Percentiles rank a stretch among this genome's conserved stretches.
These are phyloP conservation scores for Nyctereutes procyonoides DNA, from an alignment of 2,113 vertebrate genomes.

Conservation along the genomic window DNA sequence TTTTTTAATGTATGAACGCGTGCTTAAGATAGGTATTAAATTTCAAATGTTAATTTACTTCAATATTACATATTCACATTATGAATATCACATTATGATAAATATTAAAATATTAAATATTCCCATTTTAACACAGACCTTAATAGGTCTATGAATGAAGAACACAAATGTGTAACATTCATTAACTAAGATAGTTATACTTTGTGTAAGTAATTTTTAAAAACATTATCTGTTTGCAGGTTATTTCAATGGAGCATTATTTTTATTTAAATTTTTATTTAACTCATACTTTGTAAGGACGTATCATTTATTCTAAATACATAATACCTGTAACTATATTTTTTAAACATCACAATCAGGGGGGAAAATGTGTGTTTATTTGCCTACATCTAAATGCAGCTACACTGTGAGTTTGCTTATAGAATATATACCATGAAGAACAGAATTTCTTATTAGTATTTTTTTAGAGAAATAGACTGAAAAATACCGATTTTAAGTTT, in stretches of 20 bases:
- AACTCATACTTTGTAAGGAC: neutral
- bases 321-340: neutral
- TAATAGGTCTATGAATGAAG: neutral
- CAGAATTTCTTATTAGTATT: neutral
- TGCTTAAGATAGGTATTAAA: neutral
- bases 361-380: neutral
- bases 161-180: slow-evolving; percentile 15
- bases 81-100: slow-evolving; percentile 9
- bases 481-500: neutral
- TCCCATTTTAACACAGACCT: slow-evolving; percentile 8
- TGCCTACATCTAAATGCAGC: neutral
- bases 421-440: slow-evolving; percentile 7
- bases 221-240: neutral
- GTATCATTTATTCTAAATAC: neutral
- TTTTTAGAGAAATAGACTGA: neutral
- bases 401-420: neutral
- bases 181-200: neutral
- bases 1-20: neutral
- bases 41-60: neutral
- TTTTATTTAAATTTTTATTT: neutral
- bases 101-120: neutral
- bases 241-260: neutral
- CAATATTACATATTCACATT: slow-evolving; percentile 27
- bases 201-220: neutral
- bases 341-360: neutral